Evolutionary conservation across 2,113 vertebrate genomes (phyloP).

Genomic region (Azemiops feae): DNA sequence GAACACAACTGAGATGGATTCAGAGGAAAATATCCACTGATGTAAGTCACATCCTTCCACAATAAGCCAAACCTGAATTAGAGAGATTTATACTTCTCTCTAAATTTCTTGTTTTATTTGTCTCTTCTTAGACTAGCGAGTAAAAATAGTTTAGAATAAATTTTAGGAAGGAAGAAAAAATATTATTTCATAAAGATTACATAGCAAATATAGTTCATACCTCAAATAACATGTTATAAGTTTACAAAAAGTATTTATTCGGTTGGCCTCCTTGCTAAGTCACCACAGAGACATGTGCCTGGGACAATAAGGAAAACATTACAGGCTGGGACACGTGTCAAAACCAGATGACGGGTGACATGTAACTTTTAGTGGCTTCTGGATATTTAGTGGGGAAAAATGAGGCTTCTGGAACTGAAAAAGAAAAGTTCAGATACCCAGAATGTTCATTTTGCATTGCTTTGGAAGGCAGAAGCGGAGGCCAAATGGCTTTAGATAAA

Average conservation of each 20-base stretch:
- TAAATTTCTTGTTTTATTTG: constrained; percentile 58
- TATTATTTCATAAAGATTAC: constrained; percentile 57
- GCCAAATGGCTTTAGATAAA: background rate
- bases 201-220: constrained; percentile 36
- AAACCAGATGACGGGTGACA: background rate
- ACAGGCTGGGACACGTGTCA: background rate
- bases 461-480: background rate
- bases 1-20: constrained; percentile 55
- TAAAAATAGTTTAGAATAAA: constrained; percentile 57
- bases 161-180: constrained; percentile 52
- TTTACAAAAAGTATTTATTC: constrained; percentile 46
- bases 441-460: background rate
- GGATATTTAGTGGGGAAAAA: background rate
- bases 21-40: constrained; percentile 57
- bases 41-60: constrained; percentile 48
- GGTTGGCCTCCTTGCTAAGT: constrained; percentile 43
- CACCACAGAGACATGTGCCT: constrained; percentile 19
- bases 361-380: background rate
- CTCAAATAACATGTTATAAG: constrained; percentile 50
- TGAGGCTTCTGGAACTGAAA: background rate
- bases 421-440: background rate
- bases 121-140: constrained; percentile 59
- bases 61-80: constrained; percentile 48
- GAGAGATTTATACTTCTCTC: constrained; percentile 51
- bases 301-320: constrained; percentile 14